Conservation (phyloP, 2,113 vertebrate species). For the Pongo abelii region DNA sequence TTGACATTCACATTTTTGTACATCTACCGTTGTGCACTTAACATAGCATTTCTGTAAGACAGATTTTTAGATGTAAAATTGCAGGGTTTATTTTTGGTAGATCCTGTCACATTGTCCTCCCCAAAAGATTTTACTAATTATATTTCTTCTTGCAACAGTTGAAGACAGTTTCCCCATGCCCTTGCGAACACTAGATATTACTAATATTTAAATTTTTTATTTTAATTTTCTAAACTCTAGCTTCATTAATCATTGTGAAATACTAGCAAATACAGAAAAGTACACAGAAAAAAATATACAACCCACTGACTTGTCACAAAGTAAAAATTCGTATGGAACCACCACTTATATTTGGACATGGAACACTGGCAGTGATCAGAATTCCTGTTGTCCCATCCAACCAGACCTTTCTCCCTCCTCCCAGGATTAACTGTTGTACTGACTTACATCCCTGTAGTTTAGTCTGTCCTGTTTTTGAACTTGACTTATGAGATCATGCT, state of each 20-base stretch:
- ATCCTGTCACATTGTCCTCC: neutral
- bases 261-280: neutral
- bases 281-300: neutral
- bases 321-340: neutral
- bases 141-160: neutral
- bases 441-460: neutral
- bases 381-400: neutral
- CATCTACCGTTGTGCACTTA: neutral
- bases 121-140: neutral
- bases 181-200: neutral
- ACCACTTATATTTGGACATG: neutral
- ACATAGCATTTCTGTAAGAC: neutral
- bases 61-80: neutral
- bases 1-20: neutral
- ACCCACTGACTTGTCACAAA: neutral
- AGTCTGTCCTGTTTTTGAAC: neutral
- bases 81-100: neutral
- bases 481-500: neutral
- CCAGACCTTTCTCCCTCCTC: neutral
- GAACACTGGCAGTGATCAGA: neutral
- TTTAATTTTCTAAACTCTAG: slow-evolving; percentile 14
- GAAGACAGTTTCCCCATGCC: neutral
- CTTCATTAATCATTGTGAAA: neutral
- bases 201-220: neutral
- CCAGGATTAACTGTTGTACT: neutral